Evolutionary conservation across 2,113 vertebrate genomes (phyloP), one percentile per base, ranked within the genome.

Genomic region (Clarias gariepinus): DNA sequence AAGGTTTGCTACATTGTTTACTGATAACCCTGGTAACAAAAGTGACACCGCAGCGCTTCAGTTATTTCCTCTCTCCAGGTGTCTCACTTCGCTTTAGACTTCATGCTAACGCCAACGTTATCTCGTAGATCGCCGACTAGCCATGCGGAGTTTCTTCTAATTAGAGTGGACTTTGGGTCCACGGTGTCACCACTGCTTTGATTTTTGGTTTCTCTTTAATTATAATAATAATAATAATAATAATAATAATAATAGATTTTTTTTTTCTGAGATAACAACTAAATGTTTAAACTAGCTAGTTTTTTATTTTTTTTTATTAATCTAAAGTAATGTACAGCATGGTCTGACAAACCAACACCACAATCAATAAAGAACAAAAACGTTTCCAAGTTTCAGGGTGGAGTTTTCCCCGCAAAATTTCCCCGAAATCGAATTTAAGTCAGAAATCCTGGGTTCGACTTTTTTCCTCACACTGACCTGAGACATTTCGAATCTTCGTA

Each of bases 371-470:
- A 10, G 28, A 21, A 19, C 12, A 9, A 71, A 21, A 30, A 33
- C 12, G 3, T 69, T 71, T 69, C 4, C 33, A 23, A 8, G 28
- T 60, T 36, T 61, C 57, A 61, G 19, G 78, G 78, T 61, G 57
- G 78, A 81, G 30, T 81, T 81, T 33, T 81, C 7, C 55, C 77
- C 0, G 1, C 2, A 16, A 53, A 25, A 15, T 52, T 73, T 23
- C 18, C 47, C 23, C 18, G 52, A 28, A 52, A 73, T 33, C 11
- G 33, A 41, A 23, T 23, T 21, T 1, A 23, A 41, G 33, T 73
- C 69, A 0, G 19, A 41, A 73, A 23, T 73, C 19, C 85, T 41
- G 61, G 36, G 85, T 89, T 86, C 87, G 66, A 89, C 88, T 90
- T 3, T 76, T 82, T 76, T 4, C 52, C 61, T 23, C 74, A 63